These are phyloP conservation scores for Pterocles burchelli DNA, from an alignment of 2,113 vertebrate genomes.

Conservation along the genomic window DNA sequence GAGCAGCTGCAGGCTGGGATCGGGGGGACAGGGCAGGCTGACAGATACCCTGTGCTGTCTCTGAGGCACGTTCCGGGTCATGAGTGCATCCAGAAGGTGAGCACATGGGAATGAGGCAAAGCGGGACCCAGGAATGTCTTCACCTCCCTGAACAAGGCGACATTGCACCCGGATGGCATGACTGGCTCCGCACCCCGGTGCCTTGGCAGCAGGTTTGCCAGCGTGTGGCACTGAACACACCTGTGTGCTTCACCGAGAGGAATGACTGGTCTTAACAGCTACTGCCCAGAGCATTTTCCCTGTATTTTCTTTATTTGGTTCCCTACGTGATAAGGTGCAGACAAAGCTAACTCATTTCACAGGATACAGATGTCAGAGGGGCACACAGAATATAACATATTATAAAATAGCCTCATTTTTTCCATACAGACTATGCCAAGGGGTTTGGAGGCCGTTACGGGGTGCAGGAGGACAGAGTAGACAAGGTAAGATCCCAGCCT, in stretches of 20 bases:
- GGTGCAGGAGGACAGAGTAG: constrained; percentile 89
- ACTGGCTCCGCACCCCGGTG: neutral
- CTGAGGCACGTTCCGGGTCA: neutral
- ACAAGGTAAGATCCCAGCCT: constrained; percentile 83
- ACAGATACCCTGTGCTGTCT: neutral
- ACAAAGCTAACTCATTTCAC: neutral
- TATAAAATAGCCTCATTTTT: neutral
- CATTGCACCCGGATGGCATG: fast-evolving
- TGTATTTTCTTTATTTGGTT: neutral
- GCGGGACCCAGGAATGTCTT: neutral
- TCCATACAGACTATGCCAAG: constrained; percentile 85
- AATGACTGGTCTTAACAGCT: neutral
- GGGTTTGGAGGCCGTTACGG: constrained; percentile 94
- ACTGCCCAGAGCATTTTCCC: neutral
- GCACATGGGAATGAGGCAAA: neutral
- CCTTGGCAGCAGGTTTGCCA: neutral
- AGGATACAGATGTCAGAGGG: neutral
- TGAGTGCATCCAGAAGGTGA: neutral
- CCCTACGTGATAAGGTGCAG: neutral
- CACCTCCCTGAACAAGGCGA: neutral
- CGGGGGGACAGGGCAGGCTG: no score
- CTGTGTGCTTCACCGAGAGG: neutral
- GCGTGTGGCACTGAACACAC: neutral
- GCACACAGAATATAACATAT: neutral
- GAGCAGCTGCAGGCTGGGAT: neutral